Base-by-base conservation (phyloP, 2,797 vertebrate species). In the Australoheros facetus region DNA sequence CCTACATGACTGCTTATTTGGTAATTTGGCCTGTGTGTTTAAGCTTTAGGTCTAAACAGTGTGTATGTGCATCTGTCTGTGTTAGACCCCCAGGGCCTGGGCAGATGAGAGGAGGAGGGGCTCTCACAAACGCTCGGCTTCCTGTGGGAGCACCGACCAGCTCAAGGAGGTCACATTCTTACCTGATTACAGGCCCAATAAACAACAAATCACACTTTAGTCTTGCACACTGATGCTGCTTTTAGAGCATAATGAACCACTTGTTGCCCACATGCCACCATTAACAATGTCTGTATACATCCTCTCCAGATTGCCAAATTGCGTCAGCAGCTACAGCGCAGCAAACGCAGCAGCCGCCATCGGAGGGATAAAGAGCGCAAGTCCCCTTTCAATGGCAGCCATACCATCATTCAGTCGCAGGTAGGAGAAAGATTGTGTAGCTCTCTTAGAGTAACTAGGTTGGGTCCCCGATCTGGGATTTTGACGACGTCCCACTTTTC, bases 381-480 rank as follows among this genome's bases (percentile, higher is more conserved):
- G 91, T 99, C 98, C 53, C 98, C 98, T 3, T 99, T 99, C 92
- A 99, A 99, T 88, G 98, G 98, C 91, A 99, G 98, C 95, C 98
- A 99, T 81, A 93, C 97, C 81, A 97, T 99, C 95, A 98, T 98
- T 94, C 97, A 97, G 89, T 95, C 96, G 82, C 98, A 99, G 37
- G 26, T 39, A 54, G 21, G 58, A 59, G 56, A 19, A 28, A 19
- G 77, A 75, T 26, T 21, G 28, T 64, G 56, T 83, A 71, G 79
- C 37, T 70, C 42, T 69, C 53, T 16, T 60, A 60, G 58, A 23
- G 34, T 48, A 80, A 73, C 19, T 75, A 73, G 77, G 73, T 56
- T 79, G 74, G 16, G 58, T 80, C 69, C 56, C 23, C 56, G 19
- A 83, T 84, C 77, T 75, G 39, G 28, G 76, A 45, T 84, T 92